Percentiles rank a stretch among this genome's conserved stretches.
Evolutionary conservation across 2,797 vertebrate genomes (phyloP).

Genomic region (Galaxias olidus): DNA sequence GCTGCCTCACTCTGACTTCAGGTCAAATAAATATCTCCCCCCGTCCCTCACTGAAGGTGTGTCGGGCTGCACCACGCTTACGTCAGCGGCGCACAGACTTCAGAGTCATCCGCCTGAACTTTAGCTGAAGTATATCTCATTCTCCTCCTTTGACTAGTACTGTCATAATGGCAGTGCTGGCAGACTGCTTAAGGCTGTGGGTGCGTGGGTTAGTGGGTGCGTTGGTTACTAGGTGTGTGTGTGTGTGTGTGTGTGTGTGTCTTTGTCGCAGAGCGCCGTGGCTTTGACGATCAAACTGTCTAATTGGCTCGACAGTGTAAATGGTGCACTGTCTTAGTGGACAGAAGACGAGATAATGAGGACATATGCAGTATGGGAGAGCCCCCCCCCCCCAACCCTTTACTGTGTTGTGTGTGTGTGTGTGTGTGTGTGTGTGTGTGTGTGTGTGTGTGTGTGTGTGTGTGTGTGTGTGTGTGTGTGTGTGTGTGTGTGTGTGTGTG

Average conservation of each 20-base stretch:
- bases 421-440: not conserved
- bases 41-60: too few species aligned
- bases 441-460: not conserved
- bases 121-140: too few species aligned
- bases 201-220: too few species aligned
- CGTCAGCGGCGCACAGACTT: too few species aligned
- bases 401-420: slow-evolving; percentile 23
- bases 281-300: not conserved
- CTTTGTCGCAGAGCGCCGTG: not conserved
- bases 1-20: too few species aligned
- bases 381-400: slow-evolving; percentile 19
- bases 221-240: too few species aligned
- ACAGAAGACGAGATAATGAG: not conserved
- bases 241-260: too few species aligned
- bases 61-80: too few species aligned
- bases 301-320: slow-evolving; percentile 1
- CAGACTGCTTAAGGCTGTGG: not conserved
- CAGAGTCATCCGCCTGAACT: too few species aligned
- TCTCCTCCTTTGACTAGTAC: not conserved
- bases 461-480: not conserved
- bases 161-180: not conserved
- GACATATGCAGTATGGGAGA: not conserved
- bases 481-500: not conserved
- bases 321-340: not conserved
- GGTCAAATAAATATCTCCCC: too few species aligned